Evolutionary conservation across 2,888 invertebrate genomes (phyloP).

Genomic region (Teleogryllus oceanicus): DNA sequence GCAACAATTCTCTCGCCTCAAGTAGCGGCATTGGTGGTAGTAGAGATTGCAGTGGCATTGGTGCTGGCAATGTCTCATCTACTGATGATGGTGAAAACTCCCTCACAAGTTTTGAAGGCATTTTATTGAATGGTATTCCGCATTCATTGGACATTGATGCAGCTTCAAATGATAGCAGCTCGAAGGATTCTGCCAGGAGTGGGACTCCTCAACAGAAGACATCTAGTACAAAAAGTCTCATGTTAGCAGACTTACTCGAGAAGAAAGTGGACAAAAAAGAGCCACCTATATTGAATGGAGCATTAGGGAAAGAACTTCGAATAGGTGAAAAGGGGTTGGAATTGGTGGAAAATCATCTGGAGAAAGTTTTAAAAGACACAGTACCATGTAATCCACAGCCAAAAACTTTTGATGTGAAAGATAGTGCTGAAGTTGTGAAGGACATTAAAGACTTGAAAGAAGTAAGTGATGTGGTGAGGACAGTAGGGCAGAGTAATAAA

Average conservation of each 20-base stretch:
- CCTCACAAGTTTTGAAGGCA: conserved; percentile 61
- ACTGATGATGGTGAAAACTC: conserved; percentile 58
- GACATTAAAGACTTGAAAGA: conserved; percentile 43
- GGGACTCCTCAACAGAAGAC: conserved; percentile 51
- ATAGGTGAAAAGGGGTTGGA: conserved; percentile 59
- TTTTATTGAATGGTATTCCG: conserved; percentile 57
- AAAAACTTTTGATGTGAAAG: conserved; percentile 40
- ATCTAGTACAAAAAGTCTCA: conserved; percentile 55
- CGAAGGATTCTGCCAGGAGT: conserved; percentile 52
- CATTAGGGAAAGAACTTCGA: conserved; percentile 55
- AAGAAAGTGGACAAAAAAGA: conserved; percentile 64
- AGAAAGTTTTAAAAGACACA: conserved; percentile 42
- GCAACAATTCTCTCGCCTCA: conserved; percentile 57
- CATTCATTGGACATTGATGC: conserved; percentile 53
- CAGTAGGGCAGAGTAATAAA: conserved; percentile 25
- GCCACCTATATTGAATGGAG: conserved; percentile 57
- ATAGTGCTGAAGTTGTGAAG: conserved; percentile 38
- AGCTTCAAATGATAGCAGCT: conserved; percentile 49
- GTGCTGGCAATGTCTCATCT: conserved; percentile 54
- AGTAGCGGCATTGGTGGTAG: conserved; percentile 47
- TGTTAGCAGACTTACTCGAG: conserved; percentile 79
- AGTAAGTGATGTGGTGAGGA: conserved; percentile 38
- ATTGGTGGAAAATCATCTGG: conserved; percentile 53
- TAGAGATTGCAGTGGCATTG: conserved; percentile 44
- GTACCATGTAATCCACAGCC: conserved; percentile 29